Percentiles rank a stretch among this genome's conserved stretches.
Evolutionary conservation across 1,140 invertebrate species (phyloP).

Genomic region (Lepeophtheirus salmonis): DNA sequence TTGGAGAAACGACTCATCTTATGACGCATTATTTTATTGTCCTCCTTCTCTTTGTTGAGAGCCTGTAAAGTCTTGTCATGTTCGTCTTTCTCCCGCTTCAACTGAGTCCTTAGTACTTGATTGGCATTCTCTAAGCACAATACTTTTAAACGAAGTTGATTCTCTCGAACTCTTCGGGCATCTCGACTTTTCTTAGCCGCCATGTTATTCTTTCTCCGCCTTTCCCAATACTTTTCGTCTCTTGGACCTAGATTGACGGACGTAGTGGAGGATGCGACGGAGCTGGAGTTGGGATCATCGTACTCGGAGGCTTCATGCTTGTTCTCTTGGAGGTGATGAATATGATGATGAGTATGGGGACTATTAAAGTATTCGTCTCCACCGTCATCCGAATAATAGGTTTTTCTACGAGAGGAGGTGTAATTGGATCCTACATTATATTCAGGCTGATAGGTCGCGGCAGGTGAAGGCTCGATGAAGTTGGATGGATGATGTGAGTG

Average conservation of each 20-base stretch:
- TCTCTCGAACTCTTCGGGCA: constrained; percentile 59
- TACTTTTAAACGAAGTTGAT: constrained; percentile 39
- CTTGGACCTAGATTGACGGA: constrained; percentile 40
- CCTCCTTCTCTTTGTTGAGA: neutral
- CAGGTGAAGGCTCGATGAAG: neutral
- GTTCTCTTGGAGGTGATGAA: neutral
- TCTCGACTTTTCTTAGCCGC: constrained; percentile 77
- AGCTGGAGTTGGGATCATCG: neutral
- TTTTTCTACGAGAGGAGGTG: neutral
- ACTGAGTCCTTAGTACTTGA: constrained; percentile 1
- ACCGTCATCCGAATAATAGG: neutral
- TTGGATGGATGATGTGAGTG: neutral
- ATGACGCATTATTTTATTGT: neutral
- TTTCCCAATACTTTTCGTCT: constrained; percentile 70
- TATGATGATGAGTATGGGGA: neutral
- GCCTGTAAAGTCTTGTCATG: neutral
- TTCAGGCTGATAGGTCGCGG: neutral
- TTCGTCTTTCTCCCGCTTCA: neutral
- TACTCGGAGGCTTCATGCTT: neutral
- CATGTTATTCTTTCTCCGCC: constrained; percentile 63
- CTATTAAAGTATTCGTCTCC: neutral
- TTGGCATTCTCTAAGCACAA: constrained; percentile 13
- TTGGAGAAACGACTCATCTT: neutral
- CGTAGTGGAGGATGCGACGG: constrained; percentile 39
- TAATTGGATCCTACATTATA: too few species aligned